These are phyloP conservation scores for Trichomalopsis sarcophagae DNA, from an alignment of 1,140 invertebrate genomes.

Conservation along the genomic window DNA sequence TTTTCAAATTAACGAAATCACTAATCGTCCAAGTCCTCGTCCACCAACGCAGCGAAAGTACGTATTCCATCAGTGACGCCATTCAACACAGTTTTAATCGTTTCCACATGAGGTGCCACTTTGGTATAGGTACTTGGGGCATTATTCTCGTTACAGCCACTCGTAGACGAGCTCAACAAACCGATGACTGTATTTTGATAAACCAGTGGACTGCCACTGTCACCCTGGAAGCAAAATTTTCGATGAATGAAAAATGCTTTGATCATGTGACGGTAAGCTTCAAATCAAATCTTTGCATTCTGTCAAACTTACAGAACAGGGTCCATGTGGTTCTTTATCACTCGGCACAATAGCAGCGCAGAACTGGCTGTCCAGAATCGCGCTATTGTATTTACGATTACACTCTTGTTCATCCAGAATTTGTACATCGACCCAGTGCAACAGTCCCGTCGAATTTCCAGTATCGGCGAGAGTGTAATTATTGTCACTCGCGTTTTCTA, in stretches of 20 bases:
- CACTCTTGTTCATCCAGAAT: neutral
- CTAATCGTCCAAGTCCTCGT: neutral
- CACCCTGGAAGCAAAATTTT: neutral
- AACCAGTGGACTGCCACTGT: slow-evolving; percentile 1
- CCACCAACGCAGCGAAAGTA: too few relatives aligned
- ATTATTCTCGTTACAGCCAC: neutral
- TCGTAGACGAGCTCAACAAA: neutral
- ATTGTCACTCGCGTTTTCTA: neutral
- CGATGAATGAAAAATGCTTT: too few relatives aligned
- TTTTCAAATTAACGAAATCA: too few relatives aligned
- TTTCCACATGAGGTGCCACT: neutral
- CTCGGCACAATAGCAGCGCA: neutral
- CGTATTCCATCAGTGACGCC: neutral
- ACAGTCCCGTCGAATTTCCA: neutral
- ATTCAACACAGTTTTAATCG: neutral
- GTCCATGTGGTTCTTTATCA: neutral
- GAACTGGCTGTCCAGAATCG: neutral
- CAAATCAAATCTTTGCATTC: neutral
- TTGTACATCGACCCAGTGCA: neutral
- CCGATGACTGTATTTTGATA: neutral
- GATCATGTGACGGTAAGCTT: too few relatives aligned
- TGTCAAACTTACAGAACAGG: neutral
- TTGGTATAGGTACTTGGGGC: neutral
- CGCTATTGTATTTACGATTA: neutral
- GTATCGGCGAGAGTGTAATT: neutral